Percentiles rank a stretch among this genome's conserved stretches.
These are phyloP conservation scores for Telmatochromis brichardi DNA, from an alignment of 2,113 vertebrate genomes.

Conservation along the genomic window DNA sequence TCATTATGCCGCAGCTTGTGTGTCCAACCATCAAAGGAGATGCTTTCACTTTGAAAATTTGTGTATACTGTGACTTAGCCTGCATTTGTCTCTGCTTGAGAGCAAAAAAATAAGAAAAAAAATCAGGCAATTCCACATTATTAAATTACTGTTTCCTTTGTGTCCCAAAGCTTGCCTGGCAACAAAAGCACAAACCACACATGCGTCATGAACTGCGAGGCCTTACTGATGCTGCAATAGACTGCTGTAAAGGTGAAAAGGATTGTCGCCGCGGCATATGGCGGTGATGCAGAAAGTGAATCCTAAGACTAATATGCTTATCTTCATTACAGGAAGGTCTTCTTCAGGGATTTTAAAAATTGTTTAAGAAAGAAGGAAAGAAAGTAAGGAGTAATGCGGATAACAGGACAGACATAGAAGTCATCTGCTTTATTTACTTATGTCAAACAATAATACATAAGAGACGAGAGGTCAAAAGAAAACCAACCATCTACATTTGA, in stretches of 20 bases:
- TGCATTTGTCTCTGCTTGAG: neutral
- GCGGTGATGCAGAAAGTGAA: conserved; percentile 24
- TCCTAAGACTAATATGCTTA: conserved; percentile 56
- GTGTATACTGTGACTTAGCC: conserved; percentile 19
- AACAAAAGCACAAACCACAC: neutral
- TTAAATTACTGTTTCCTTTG: neutral
- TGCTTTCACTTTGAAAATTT: neutral
- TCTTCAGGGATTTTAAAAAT: neutral
- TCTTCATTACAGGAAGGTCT: conserved; percentile 2
- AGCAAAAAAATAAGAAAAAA: neutral
- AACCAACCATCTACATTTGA: conserved; percentile 63
- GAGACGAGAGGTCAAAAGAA: conserved; percentile 64
- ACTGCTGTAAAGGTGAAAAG: conserved; percentile 18
- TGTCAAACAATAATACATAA: conserved; percentile 70
- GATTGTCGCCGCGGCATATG: conserved; percentile 47
- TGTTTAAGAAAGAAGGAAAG: neutral
- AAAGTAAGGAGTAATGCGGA: neutral
- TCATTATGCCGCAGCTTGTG: neutral
- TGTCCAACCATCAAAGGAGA: neutral
- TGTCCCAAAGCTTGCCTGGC: neutral
- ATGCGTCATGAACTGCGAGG: neutral
- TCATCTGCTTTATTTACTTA: conserved; percentile 69
- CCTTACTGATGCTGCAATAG: neutral
- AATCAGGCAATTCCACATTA: neutral
- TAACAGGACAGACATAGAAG: conserved; percentile 41